phyloP scores from a whole-genome alignment of 2,113 vertebrate species.

The Syngnathus typhle region DNA sequence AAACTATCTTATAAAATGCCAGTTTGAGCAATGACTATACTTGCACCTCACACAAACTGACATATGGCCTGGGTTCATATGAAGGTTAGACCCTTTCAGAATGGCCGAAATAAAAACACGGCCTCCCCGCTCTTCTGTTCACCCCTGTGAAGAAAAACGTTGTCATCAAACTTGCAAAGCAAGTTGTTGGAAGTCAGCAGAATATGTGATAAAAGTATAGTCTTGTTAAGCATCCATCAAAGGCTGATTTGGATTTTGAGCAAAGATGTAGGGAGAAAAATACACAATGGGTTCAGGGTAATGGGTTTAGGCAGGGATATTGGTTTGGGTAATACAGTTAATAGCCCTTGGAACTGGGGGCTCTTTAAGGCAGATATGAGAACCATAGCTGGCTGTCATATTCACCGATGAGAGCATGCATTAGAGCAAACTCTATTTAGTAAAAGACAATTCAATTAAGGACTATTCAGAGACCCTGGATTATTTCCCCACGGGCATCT shows the following conservation, averaged over 20 bases:
- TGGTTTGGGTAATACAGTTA: slow-evolving; percentile 81
- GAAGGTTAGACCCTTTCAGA: slow-evolving; percentile 62
- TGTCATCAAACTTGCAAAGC: slow-evolving; percentile 64
- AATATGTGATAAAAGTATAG: slow-evolving; percentile 72
- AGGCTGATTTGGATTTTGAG: slow-evolving; percentile 66
- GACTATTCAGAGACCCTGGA: slow-evolving; percentile 75
- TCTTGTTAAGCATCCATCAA: slow-evolving; percentile 73
- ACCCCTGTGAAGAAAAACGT: slow-evolving; percentile 52
- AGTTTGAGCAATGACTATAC: slow-evolving; percentile 40
- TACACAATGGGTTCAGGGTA: slow-evolving; percentile 73
- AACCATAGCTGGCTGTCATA: slow-evolving; percentile 77
- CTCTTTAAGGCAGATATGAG: slow-evolving; percentile 76
- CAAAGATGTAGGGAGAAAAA: slow-evolving; percentile 70
- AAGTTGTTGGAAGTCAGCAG: slow-evolving; percentile 73
- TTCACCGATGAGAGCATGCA: slow-evolving; percentile 83
- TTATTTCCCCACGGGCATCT: slow-evolving; percentile 74
- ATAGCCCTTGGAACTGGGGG: slow-evolving; percentile 75
- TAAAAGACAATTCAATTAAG: slow-evolving; percentile 89
- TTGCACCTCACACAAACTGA: slow-evolving; percentile 43
- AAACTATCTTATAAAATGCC: slow-evolving; percentile 66
- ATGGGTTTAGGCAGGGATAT: slow-evolving; percentile 81
- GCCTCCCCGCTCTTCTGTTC: slow-evolving; percentile 25
- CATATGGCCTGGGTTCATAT: slow-evolving; percentile 66
- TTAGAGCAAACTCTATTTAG: slow-evolving; percentile 86
- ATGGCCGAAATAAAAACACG: slow-evolving; percentile 58